These are phyloP conservation scores for Prionchulus punctatus DNA, from an alignment of 2,888 invertebrate genomes.

Conservation along the genomic window DNA sequence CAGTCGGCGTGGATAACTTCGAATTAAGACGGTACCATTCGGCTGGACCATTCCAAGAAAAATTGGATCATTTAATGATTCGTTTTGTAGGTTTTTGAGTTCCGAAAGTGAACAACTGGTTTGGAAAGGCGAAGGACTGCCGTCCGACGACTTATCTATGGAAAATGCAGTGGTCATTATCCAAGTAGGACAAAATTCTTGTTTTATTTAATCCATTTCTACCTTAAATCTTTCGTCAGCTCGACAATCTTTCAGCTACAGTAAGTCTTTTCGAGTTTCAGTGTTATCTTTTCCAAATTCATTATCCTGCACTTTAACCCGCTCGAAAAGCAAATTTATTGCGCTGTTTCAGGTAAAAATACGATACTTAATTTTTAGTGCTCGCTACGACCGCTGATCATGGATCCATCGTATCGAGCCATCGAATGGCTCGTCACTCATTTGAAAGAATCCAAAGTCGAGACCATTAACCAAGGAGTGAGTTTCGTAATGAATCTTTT, in stretches of 20 bases:
- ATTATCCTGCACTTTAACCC: too few relatives aligned
- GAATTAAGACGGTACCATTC: conserved; percentile 37
- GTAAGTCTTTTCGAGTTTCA: too few relatives aligned
- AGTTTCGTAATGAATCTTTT: conserved; percentile 4
- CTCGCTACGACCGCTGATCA: conserved; percentile 53
- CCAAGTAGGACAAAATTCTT: too few relatives aligned
- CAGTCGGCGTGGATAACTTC: conserved; percentile 37
- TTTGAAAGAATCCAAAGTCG: conserved; percentile 50
- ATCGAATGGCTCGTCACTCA: conserved; percentile 58
- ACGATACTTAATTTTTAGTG: conserved; percentile 29
- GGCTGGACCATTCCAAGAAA: too few relatives aligned
- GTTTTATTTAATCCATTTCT: too few relatives aligned
- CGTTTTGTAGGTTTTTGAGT: conserved; percentile 39
- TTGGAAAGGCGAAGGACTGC: conserved; percentile 70
- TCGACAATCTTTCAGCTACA: too few relatives aligned
- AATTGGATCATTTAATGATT: neutral
- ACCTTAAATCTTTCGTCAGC: too few relatives aligned
- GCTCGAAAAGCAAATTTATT: too few relatives aligned
- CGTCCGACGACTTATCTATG: conserved; percentile 56
- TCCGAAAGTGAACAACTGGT: conserved; percentile 59
- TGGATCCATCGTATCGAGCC: conserved; percentile 75
- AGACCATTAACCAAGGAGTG: conserved; percentile 57
- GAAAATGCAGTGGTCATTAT: conserved; percentile 68
- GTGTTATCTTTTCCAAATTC: too few relatives aligned
- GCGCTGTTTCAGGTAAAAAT: neutral